A percentile compares a stretch with the other conserved stretches of the same genome.
Conservation (phyloP, 1,140 invertebrate genomes). For the Metaphire vulgaris region DNA sequence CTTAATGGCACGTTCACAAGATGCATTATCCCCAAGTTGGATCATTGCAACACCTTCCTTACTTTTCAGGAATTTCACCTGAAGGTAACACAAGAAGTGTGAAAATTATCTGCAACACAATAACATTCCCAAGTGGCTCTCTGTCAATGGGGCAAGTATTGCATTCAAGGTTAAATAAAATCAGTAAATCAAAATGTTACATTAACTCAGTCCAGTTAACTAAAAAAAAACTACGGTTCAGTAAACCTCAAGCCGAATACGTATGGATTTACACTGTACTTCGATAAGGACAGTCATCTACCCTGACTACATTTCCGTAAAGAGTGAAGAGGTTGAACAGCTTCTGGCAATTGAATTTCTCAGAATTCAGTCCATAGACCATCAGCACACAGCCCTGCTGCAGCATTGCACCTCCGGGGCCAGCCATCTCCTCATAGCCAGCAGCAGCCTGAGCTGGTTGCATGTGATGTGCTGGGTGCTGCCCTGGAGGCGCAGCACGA, state of each 20-base stretch:
- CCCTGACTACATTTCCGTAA: constrained; percentile 94
- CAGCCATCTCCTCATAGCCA: constrained; percentile 31
- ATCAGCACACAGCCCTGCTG: constrained; percentile 86
- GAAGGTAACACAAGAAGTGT: constrained; percentile 38
- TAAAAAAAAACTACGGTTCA: background rate
- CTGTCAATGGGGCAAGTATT: background rate
- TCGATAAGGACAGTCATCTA: constrained; percentile 48
- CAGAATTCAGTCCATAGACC: constrained; percentile 90
- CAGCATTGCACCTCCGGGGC: constrained; percentile 44
- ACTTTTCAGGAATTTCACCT: constrained; percentile 97
- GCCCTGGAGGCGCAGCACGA: background rate
- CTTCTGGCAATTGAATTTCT: constrained; percentile 88
- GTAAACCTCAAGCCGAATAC: background rate
- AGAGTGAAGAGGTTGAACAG: constrained; percentile 98
- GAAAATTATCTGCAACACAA: background rate
- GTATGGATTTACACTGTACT: background rate
- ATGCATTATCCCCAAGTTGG: constrained; percentile 92
- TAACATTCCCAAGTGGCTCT: background rate
- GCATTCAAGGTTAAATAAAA: background rate
- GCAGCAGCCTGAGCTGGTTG: constrained; percentile 34
- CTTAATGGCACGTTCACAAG: constrained; percentile 86
- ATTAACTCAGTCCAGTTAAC: background rate
- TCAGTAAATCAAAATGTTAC: background rate
- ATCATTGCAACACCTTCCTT: constrained; percentile 99
- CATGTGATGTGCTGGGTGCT: background rate